phyloP scores from a whole-genome alignment of 2,888 invertebrate genomes.

The Agrotis puta region DNA sequence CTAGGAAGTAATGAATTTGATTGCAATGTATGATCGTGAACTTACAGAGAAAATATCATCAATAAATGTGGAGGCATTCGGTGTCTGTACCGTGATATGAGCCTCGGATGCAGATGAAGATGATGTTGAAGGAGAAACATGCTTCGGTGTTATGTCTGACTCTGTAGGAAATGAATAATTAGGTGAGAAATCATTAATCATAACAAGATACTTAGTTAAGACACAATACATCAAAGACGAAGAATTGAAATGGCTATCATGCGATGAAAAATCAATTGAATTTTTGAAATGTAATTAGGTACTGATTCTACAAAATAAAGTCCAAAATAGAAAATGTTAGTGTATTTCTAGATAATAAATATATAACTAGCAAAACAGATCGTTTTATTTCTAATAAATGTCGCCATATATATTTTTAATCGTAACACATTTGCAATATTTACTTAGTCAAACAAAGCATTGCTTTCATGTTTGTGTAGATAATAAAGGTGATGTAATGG shows the following conservation, averaged over 20 bases:
- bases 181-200: constrained; percentile 29
- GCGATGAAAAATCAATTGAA: constrained; percentile 3
- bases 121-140: constrained; percentile 78
- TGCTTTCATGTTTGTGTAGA: constrained; percentile 7
- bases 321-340: not conserved
- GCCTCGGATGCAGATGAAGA: constrained; percentile 80
- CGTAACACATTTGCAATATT: constrained; percentile 30
- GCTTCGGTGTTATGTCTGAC: constrained; percentile 79
- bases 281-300: too few relatives aligned
- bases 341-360: constrained; percentile 21
- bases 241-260: not conserved
- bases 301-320: constrained; percentile 9
- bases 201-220: not conserved
- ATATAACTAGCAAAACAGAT: constrained; percentile 21
- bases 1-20: constrained; percentile 10
- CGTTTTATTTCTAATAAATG: constrained; percentile 35
- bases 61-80: constrained; percentile 84
- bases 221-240: not conserved
- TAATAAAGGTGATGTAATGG: constrained; percentile 14
- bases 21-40: constrained; percentile 71
- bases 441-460: constrained; percentile 31
- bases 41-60: constrained; percentile 88
- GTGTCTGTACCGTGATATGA: constrained; percentile 84
- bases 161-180: constrained; percentile 70
- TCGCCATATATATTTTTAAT: constrained; percentile 40